Conservation (phyloP, 2,888 invertebrate species). For the Automeris io region DNA sequence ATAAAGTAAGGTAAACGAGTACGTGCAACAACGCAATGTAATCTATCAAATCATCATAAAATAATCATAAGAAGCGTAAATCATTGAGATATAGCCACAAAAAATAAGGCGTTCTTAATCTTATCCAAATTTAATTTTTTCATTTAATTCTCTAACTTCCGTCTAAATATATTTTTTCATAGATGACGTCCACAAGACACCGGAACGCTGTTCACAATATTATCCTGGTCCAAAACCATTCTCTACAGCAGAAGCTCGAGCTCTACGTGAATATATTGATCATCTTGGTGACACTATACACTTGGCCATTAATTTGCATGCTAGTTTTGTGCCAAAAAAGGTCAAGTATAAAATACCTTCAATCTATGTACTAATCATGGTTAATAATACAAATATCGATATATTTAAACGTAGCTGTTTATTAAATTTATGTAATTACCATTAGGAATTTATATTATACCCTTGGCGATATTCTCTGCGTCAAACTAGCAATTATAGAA, state of each 20-base stretch:
- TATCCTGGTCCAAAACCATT: constrained; percentile 61
- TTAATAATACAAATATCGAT: too few species aligned
- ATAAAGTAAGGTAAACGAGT: too few species aligned
- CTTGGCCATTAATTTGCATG: constrained; percentile 58
- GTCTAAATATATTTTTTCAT: constrained; percentile 10
- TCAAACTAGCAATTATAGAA: constrained; percentile 49
- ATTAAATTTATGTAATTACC: not conserved
- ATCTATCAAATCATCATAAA: too few species aligned
- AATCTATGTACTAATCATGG: too few species aligned
- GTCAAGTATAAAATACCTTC: too few species aligned
- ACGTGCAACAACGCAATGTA: too few species aligned
- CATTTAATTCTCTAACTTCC: not conserved
- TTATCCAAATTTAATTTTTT: not conserved
- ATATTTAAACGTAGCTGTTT: too few species aligned
- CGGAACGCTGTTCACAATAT: constrained; percentile 53
- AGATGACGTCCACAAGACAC: constrained; percentile 59
- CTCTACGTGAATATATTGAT: constrained; percentile 52
- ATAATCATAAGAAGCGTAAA: too few species aligned
- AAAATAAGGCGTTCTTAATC: not conserved
- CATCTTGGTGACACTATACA: constrained; percentile 40
- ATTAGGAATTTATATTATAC: constrained; percentile 60
- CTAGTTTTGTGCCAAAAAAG: constrained; percentile 58
- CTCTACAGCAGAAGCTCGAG: constrained; percentile 52
- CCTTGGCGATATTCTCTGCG: constrained; percentile 63
- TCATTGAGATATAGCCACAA: too few species aligned